Base-by-base conservation (phyloP, 2,888 invertebrate species). In the Sinopyrophorus schimmeli region DNA sequence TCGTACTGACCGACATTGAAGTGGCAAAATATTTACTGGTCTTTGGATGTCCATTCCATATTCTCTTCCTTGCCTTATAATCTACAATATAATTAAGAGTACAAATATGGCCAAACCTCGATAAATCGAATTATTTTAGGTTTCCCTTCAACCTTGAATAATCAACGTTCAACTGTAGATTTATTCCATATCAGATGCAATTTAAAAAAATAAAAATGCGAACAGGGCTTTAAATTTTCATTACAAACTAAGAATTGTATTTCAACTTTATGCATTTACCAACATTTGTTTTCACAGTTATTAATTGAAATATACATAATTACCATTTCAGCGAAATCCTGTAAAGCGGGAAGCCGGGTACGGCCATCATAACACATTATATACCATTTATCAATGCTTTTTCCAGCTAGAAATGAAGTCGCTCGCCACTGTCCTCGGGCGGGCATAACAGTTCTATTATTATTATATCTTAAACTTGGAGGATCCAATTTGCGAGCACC, bases 401-500 rank as follows among this genome's bases (percentile, higher is more conserved):
- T 62, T 15, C 74, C 70, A 0, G 70, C 61, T 5, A 73, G 65
- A 58, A 76, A 77, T 32, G 47, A 21, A 0, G 63, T 59, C 0
- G 69, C 73, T 46, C 61, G 77, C 80, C 70, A 79, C 39, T 62
- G 72, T 57, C 68, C 84, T 63, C 59, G 77, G 0, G 2, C 55
- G 63, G 74, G 72, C 1, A 0, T 30, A 1, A 66, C 65, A 0
- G 3, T 12, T 2, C 48, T 60, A 3, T 77, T 74, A n/a, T n/a
- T n/a, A n/a, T 74, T 74, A 63, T 92, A 89, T 39, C 81, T 77
- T 32, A 98, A 71, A 31, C 65, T 69, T 0, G 98, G 98, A 0
- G 97, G 78, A 1, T 77, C 67, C 21, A 99, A 75, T 2, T 95
- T 79, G 50, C 94, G 83, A 0, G 92, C 95, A 0, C 77, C 73